Evolutionary conservation across 1,140 invertebrate species (phyloP), one percentile per base, ranked within the genome.

Genomic region (Drosophila pandora): DNA sequence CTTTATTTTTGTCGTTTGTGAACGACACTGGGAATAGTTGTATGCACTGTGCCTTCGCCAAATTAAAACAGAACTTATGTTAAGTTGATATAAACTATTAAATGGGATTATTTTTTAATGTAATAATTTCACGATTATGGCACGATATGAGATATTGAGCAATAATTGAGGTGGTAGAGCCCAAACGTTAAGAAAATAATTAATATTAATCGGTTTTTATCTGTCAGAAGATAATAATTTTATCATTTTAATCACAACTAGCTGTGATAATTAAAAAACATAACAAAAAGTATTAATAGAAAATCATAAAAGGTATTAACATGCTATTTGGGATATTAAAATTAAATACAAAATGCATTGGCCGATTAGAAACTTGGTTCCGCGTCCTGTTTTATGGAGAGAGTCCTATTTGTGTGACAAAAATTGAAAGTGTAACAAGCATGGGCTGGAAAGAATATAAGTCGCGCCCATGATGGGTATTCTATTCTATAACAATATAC

Each of bases 401-500:
- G 25, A 28, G 37, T 65, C 34, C 6, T 9, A 28, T 65, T 68
- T 5, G 30, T n/a, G 22, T 32, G 37, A 17, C 9, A 13, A 23
- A 47, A 30, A 47, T 54, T 68, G 67, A 67, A 68, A 55, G 54
- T 39, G 54, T 68, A 68, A 68, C 65, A 68, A 55, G 41, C 23
- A 7, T 13, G 65, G 65, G 39, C 49, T 12, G 34, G 34, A 41
- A 21, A 41, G 67, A 55, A 30, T n/a, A 64, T 28, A 12, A 47
- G 43, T 54, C 30, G 28, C 30, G 22, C 32, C 43, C 56, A 22
- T 59, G 12, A 9, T 41, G 76, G 65, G 49, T 62, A 39, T 61
- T 72, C 62, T 79, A 83, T 52, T 61, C 54, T 68, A 63, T 76
- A 84, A 83, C 78, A 85, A 87, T 78, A 65, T 50, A 67, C 43